Conservation (phyloP, 2,888 invertebrate species). For the Gastracanthus pulcherrimus region DNA sequence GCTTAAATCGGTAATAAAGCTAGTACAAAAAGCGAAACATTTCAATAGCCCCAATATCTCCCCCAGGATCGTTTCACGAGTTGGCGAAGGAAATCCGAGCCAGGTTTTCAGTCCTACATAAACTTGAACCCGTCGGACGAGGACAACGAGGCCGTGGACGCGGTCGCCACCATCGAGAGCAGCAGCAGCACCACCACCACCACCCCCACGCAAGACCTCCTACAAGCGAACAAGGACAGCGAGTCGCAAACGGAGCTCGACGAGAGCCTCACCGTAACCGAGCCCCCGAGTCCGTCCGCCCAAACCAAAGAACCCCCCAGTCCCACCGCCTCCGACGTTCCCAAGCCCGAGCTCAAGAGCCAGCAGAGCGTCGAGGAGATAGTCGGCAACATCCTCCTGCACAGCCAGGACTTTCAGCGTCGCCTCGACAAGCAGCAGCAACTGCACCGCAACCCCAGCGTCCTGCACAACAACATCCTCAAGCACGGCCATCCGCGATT, state of each 20-base stretch:
- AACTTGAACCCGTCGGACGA: constrained; percentile 72
- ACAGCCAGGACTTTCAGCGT: constrained; percentile 90
- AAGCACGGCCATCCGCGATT: constrained; percentile 10
- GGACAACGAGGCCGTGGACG: constrained; percentile 44
- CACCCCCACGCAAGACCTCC: constrained; percentile 32
- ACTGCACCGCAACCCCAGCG: constrained; percentile 80
- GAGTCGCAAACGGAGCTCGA: constrained; percentile 21
- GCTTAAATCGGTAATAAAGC: neutral
- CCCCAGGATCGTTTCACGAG: constrained; percentile 79
- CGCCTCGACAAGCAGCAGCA: constrained; percentile 87
- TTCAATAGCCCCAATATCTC: constrained; percentile 5
- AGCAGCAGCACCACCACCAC: neutral
- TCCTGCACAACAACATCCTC: constrained; percentile 79
- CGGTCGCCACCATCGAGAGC: neutral
- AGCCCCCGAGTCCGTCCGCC: constrained; percentile 22
- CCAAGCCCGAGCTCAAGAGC: neutral
- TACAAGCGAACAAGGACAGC: neutral
- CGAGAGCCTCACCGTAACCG: neutral
- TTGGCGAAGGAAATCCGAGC: constrained; percentile 87
- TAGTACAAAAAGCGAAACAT: too few relatives aligned
- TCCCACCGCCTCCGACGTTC: constrained; percentile 74
- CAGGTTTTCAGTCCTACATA: constrained; percentile 79
- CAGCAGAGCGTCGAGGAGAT: constrained; percentile 85
- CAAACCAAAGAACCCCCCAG: constrained; percentile 60
- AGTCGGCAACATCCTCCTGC: constrained; percentile 89